Conservation (phyloP, 2,113 vertebrate species). For the Desmodus rotundus region DNA sequence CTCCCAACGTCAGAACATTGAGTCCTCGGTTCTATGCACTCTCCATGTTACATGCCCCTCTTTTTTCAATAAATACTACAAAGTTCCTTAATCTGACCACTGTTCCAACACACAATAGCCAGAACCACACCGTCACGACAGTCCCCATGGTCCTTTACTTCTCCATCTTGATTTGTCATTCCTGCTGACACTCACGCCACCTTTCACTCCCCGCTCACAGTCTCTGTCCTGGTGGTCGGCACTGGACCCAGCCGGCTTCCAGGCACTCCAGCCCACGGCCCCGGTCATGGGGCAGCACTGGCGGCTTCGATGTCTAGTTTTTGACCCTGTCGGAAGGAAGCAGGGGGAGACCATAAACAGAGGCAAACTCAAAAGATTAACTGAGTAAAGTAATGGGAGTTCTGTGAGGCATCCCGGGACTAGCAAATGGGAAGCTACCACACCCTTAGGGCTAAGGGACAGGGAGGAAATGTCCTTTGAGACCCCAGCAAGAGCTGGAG, state of each 20-base stretch:
- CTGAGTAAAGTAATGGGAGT: not conserved
- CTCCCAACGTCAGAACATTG: not conserved
- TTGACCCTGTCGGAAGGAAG: not conserved
- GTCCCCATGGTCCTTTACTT: not conserved
- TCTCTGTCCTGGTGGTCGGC: not conserved
- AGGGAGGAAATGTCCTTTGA: not conserved
- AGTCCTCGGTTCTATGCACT: not conserved
- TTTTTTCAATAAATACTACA: not conserved
- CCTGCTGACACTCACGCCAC: not conserved
- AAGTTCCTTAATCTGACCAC: not conserved
- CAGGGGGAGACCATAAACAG: not conserved
- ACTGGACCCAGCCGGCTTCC: not conserved
- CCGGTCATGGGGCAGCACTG: not conserved
- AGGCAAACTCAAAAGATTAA: not conserved
- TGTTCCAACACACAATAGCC: not conserved
- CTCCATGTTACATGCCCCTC: not conserved
- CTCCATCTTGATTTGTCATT: not conserved
- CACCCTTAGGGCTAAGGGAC: not conserved
- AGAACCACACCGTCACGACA: not conserved
- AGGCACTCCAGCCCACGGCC: too few relatives aligned
- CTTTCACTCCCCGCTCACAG: too few relatives aligned
- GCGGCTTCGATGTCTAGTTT: not conserved
- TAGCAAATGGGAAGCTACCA: not conserved
- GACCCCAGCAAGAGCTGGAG: not conserved
- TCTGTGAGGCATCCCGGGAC: not conserved